Base-by-base conservation (phyloP, 2,113 vertebrate genomes). In the Halichoerus grypus region DNA sequence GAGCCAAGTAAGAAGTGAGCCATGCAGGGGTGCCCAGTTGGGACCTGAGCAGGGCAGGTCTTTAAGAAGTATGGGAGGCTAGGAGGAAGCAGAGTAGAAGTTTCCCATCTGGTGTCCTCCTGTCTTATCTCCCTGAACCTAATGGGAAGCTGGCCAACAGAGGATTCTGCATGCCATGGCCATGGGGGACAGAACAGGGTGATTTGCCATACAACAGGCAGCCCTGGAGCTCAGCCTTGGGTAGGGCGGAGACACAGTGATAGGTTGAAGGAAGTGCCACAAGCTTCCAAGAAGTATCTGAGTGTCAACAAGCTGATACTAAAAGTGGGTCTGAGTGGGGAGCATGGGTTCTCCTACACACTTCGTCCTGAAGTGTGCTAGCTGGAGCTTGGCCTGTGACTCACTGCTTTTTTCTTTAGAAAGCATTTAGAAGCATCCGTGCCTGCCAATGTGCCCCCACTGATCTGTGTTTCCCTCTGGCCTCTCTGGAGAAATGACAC, bases 241-340 rank as follows among this genome's bases (percentile, higher is more conserved):
- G 39, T 90, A 49, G 53, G 57, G 65, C 7, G 3, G 36, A 4
- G 19, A 61, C 39, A 5, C 4, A 4, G 22, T 13, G 36, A 3
- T 9, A 71, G n/a, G 63, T 46, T 49, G 14, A 79, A 82, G 84
- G 91, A 92, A 79, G 36, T 57, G 11, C 53, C 36, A 18, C 19
- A 8, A 7, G 76, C 90, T 95, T 92, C 94, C 55, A 92, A 65
- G 97, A 86, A 95, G 89, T 19, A 10, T 61, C 79, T 55, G 31
- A 49, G 33, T 85, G 46, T 77, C 22, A 53, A 15, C 63, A 36
- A 53, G 82, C 76, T 39, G 84, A 80, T 33, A 21, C 49, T 46
- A 31, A 57, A 57, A 72, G 83, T 39, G 21, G 88, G 49, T 39
- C 33, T 69, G 80, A 63, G 53, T 53, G 16, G 63, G 67, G n/a